Evolutionary conservation across 2,113 vertebrate genomes (phyloP), one percentile per base, ranked within the genome.

Genomic region (Sakesphorus luctuosus): DNA sequence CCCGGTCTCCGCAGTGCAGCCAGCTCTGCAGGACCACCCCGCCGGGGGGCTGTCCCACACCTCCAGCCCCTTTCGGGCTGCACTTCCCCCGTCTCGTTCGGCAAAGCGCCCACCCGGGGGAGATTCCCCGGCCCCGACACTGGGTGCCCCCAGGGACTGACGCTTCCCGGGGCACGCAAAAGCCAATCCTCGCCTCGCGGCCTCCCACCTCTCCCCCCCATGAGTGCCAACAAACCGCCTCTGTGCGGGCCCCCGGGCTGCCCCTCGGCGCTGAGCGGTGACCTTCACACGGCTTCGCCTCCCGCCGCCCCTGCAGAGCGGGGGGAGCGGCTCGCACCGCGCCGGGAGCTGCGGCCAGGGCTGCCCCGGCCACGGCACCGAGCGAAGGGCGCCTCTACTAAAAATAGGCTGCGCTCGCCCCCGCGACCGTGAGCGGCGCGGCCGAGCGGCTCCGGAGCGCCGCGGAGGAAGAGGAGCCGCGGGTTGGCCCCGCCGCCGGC

Each of bases 71-170:
- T 2, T 3, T 3, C 26, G 46, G 53, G 26, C 12, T 50, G 13
- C 66, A 2, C 9, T 4, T 26, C 36, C 23, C 3, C 11, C 0
- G 29, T 5, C 47, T 28, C 62, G 3, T 0, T 0, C 20, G 1
- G 71, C 66, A 50, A 84, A 76, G 19, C 46, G 19, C 9, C 10
- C 74, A 5, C 18, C 11, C 4, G 6, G 13, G 20, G 31, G 24
- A 26, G 23, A 62, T 4, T 31, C 7, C 55, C 49, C 33, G 0
- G 44, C 3, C 21, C 21, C 69, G 6, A 10, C 18, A 7, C 28
- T 1, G 28, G 31, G 20, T 53, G 16, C 73, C 9, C 35, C 20
- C 12, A n/a, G 15, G 0, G 31, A 15, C 62, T 7, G 31, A 2
- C 11, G n/a, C 50, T 14, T 6, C 62, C 25, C 28, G 0, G 6